phyloP scores from a whole-genome alignment of 2,888 invertebrate species.

The Sphinx pinastri region DNA sequence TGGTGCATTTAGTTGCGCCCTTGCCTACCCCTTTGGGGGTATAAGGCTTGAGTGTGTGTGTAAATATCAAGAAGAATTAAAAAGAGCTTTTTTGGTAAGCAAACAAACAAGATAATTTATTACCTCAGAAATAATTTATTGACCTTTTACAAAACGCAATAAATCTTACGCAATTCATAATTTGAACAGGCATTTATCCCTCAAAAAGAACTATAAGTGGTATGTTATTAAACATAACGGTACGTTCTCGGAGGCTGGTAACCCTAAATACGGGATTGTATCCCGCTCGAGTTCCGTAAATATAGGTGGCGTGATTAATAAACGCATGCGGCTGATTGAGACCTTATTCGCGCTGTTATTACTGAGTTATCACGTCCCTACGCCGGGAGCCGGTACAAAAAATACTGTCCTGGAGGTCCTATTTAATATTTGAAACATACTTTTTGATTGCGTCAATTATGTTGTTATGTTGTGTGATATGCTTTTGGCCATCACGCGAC shows the following conservation, averaged over 20 bases:
- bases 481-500: no score
- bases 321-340: conserved; percentile 66
- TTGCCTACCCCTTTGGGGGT: no score
- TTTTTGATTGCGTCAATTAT: neutral
- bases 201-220: conserved; percentile 3
- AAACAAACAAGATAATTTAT: neutral
- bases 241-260: conserved; percentile 32
- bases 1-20: no score
- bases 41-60: no score
- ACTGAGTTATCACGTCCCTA: conserved; percentile 59
- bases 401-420: neutral
- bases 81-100: no score
- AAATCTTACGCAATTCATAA: conserved; percentile 11
- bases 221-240: conserved; percentile 22
- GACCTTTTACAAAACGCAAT: neutral
- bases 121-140: neutral
- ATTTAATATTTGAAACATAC: neutral
- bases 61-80: no score
- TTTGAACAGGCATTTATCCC: conserved; percentile 9
- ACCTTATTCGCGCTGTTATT: conserved; percentile 61
- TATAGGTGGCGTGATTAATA: conserved; percentile 63
- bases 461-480: neutral
- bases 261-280: conserved; percentile 27
- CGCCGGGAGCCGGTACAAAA: conserved; percentile 32
- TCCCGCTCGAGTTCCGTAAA: conserved; percentile 48